Base-by-base conservation (phyloP, 2,113 vertebrate species). In the Channa argus region DNA sequence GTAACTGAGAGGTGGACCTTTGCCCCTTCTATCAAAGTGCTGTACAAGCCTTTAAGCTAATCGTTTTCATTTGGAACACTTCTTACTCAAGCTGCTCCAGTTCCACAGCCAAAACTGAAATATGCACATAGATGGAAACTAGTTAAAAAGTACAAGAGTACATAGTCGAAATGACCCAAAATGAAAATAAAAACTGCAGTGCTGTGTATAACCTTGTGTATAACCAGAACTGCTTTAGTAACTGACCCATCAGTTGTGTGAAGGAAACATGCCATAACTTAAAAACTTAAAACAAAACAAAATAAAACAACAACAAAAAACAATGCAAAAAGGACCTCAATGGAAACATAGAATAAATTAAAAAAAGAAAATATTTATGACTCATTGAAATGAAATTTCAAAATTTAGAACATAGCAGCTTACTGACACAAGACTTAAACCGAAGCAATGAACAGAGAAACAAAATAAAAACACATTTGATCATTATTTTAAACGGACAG, bases 1-100 rank as follows among this genome's bases (percentile, higher is more conserved):
- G 83, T 82, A 89, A 91, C 81, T 81, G 86, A 89, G 89, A 89
- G 83, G 73, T 71, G 80, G 85, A 88, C 88, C 89, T 91, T 64
- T 89, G 86, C 66, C 86, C 82, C 61, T 53, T 67, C 65, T 67
- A 80, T 89, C 82, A 90, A 77, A 88, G 84, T 77, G 79, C 86
- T 73, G 62, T 51, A 52, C 55, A 51, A 24, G 54, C 55, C 70
- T 84, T 81, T 65, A 55, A 81, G 60, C 72, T 87, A 84, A 89
- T 88, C 59, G 84, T 88, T 86, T 66, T 83, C 77, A 72, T 75
- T 83, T 49, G 65, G 59, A 70, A 67, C 9, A 33, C 59, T 33
- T 46, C 51, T 72, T 11, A 44, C 44, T 80, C 5, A 71, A 77
- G 80, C 69, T 43, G 63, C 61, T 62, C 36, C 54, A 77, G 72